A percentile compares a stretch with the other conserved stretches of the same genome.
These are phyloP conservation scores for Phylloscopus trochilus DNA, from an alignment of 2,113 vertebrate species.

Conservation along the genomic window DNA sequence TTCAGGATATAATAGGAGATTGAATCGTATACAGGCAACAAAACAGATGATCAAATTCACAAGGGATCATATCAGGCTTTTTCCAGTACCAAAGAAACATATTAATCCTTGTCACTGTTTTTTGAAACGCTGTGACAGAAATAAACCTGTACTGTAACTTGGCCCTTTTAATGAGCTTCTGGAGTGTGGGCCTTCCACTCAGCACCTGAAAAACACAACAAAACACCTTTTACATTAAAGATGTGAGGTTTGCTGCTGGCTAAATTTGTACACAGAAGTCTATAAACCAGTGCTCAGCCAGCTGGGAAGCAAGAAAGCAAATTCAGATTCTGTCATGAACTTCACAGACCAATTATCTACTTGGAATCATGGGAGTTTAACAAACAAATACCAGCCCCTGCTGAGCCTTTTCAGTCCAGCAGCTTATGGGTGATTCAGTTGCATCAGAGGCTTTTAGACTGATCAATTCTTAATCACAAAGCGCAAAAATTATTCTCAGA, in stretches of 20 bases:
- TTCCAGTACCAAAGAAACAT: conserved; percentile 84
- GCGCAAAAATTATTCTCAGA: conserved; percentile 84
- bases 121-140: conserved; percentile 83
- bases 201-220: conserved; percentile 87
- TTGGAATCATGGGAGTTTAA: conserved; percentile 96
- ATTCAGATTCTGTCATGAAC: conserved; percentile 89
- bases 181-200: conserved; percentile 80
- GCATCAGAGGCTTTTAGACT: conserved; percentile 87
- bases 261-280: conserved; percentile 87
- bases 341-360: conserved; percentile 96
- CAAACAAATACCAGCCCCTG: conserved; percentile 92
- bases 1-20: conserved; percentile 85
- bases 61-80: conserved; percentile 82
- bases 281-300: conserved; percentile 84
- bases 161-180: conserved; percentile 86
- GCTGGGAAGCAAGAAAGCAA: conserved; percentile 87
- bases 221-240: conserved; percentile 88
- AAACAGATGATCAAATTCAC: conserved; percentile 93
- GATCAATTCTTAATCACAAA: conserved; percentile 93
- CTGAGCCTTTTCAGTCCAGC: conserved; percentile 85
- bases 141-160: conserved; percentile 87
- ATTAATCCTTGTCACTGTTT: conserved; percentile 94
- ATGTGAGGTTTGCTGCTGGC: conserved; percentile 86
- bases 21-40: conserved; percentile 79
- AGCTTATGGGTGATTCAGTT: conserved; percentile 85